Evolutionary conservation across 2,113 vertebrate species (phyloP).

Genomic region (Eupsittula cactorum): DNA sequence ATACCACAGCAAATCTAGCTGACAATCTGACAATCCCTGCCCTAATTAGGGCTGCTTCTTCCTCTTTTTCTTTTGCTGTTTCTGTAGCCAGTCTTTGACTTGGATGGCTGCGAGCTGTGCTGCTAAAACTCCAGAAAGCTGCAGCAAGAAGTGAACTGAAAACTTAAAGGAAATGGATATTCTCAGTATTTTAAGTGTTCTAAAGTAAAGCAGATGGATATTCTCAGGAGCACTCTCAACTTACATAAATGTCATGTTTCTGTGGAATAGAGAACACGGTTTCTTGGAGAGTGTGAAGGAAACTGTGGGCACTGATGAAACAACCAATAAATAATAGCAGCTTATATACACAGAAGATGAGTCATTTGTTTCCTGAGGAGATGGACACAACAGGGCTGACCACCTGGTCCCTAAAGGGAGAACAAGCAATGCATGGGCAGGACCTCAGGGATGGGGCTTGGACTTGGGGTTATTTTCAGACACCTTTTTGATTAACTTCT

Average conservation of each 20-base stretch:
- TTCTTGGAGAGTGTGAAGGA: not conserved
- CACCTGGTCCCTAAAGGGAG: not conserved
- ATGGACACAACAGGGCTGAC: not conserved
- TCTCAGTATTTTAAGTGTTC: not conserved
- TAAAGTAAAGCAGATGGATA: not conserved
- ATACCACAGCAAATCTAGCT: not conserved
- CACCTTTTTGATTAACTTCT: not conserved
- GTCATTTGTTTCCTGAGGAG: not conserved
- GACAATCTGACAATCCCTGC: not conserved
- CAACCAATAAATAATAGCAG: not conserved
- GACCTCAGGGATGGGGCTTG: not conserved
- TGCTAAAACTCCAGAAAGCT: not conserved
- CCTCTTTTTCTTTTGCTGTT: not conserved
- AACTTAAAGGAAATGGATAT: not conserved
- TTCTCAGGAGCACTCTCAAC: not conserved
- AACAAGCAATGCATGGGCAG: not conserved
- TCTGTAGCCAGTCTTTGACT: not conserved
- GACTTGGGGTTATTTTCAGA: not conserved
- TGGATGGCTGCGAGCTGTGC: not conserved
- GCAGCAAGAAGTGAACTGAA: not conserved
- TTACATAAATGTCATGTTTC: not conserved
- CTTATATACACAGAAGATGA: not conserved
- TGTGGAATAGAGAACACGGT: not conserved
- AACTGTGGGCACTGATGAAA: not conserved
- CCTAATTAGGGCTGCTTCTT: not conserved